These are phyloP conservation scores for Ascidia mentula DNA, from an alignment of 23 tunicate species.

Conservation along the genomic window DNA sequence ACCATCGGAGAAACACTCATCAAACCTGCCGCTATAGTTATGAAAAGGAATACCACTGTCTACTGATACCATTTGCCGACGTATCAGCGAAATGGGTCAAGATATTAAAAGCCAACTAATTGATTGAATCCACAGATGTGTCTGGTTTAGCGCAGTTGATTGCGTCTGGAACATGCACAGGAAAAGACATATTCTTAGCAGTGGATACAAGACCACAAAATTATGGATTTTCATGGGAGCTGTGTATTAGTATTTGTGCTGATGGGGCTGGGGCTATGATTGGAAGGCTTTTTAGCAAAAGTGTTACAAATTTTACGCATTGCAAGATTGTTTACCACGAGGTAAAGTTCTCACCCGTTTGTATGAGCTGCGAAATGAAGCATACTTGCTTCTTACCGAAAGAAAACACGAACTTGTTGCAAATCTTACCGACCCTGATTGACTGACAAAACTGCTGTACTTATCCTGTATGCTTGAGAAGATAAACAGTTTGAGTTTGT, in stretches of 20 bases:
- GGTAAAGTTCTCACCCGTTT: conserved; percentile 33
- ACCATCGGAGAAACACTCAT: conserved; percentile 35
- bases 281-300: conserved; percentile 21
- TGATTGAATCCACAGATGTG: conserved; percentile 12
- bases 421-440: no score
- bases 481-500: conserved; percentile 15
- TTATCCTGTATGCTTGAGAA: conserved; percentile 35
- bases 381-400: conserved; percentile 30
- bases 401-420: conserved; percentile 31
- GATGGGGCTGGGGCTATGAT: conserved; percentile 31
- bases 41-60: conserved; percentile 17
- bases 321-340: conserved; percentile 17
- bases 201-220: conserved; percentile 42
- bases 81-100: conserved; percentile 26
- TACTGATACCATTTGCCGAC: conserved; percentile 18
- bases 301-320: conserved; percentile 35
- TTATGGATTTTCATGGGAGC: conserved; percentile 36
- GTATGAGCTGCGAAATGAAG: conserved; percentile 31
- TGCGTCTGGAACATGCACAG: conserved; percentile 29
- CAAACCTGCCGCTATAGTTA: conserved; percentile 35
- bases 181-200: conserved; percentile 34
- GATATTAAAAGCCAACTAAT: conserved; percentile 25
- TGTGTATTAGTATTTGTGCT: conserved; percentile 31
- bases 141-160: conserved; percentile 14
- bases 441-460: conserved; percentile 20